Evolutionary conservation across 2,888 invertebrate genomes (phyloP), one percentile per base, ranked within the genome.

Genomic region (Diachrysia chrysitis): DNA sequence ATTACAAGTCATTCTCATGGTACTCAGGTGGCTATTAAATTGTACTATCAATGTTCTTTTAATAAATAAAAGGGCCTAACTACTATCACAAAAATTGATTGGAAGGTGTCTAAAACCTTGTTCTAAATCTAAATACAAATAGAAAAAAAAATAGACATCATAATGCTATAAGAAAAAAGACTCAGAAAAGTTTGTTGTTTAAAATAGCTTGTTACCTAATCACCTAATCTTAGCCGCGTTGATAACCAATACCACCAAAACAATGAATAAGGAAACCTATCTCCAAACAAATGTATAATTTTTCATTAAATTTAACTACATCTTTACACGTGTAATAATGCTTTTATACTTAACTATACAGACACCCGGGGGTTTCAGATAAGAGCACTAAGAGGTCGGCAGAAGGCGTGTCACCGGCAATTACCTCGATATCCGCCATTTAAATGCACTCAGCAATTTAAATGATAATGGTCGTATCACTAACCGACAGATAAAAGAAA

Each of bases 371-470:
- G 62, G 66, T 62, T 23, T 37, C 35, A 59, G 75, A 78, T 78
- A 77, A 71, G 63, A 62, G 9, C 37, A 29, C 65, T 71, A 66
- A 69, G 67, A 74, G 64, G 82, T 82, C 83, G 72, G 16, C 84
- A 71, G 80, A 65, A 86, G 84, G 87, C 86, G 85, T 87, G 86
- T 87, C 87, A 80, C 77, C 21, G 16, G 83, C 87, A 89, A 90
- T 90, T 89, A 87, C 83, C 64, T 81, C 88, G 83, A 90, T 92
- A 91, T 92, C 91, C 90, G 90, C 87, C 87, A 89, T 81, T 84
- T 88, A 89, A 85, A 84, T 84, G 86, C 85, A 83, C 77, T 76
- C 66, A 60, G 84, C 82, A 89, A 87, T 89, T 89, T 84, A 79
- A 88, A 81, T 77, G 86, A 85, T 83, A 83, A 79, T 29, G 71